Percentiles rank a stretch among this genome's conserved stretches.
Evolutionary conservation across 1,140 invertebrate species (phyloP).

Genomic region (Conus ventricosus): DNA sequence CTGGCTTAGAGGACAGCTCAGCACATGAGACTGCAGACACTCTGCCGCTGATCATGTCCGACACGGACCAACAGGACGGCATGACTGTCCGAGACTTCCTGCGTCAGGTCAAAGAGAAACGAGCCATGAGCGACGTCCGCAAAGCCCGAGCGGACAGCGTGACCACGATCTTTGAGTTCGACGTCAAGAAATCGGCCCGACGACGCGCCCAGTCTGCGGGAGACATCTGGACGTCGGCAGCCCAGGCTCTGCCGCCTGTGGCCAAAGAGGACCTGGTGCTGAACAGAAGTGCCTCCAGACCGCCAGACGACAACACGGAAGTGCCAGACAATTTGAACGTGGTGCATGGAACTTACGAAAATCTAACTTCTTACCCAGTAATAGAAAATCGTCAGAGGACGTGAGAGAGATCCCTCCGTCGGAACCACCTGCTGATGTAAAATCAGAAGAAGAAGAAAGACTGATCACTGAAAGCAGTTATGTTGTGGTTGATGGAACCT

Average conservation of each 20-base stretch:
- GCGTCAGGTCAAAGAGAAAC: background rate
- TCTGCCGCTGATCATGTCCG: background rate
- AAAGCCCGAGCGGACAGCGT: background rate
- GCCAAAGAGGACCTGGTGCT: background rate
- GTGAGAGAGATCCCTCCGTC: background rate
- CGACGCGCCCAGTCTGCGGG: slow-evolving; percentile 10
- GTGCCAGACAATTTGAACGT: background rate
- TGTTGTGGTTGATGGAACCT: background rate
- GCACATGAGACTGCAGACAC: background rate
- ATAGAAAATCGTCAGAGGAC: background rate
- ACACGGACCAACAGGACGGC: background rate
- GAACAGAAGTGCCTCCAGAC: background rate
- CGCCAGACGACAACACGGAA: background rate
- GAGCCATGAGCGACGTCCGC: background rate
- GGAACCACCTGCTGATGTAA: background rate
- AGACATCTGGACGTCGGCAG: background rate
- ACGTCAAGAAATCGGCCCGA: background rate
- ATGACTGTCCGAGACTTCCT: slow-evolving; percentile 30
- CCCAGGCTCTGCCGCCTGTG: background rate
- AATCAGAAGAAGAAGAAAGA: background rate
- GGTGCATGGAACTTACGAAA: background rate
- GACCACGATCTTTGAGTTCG: background rate
- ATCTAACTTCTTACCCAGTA: background rate
- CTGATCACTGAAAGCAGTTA: background rate
- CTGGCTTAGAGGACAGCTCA: background rate